Percentiles rank a stretch among this genome's conserved stretches.
Conservation (phyloP, 1,140 invertebrate species). For the Calliphora vicina region DNA sequence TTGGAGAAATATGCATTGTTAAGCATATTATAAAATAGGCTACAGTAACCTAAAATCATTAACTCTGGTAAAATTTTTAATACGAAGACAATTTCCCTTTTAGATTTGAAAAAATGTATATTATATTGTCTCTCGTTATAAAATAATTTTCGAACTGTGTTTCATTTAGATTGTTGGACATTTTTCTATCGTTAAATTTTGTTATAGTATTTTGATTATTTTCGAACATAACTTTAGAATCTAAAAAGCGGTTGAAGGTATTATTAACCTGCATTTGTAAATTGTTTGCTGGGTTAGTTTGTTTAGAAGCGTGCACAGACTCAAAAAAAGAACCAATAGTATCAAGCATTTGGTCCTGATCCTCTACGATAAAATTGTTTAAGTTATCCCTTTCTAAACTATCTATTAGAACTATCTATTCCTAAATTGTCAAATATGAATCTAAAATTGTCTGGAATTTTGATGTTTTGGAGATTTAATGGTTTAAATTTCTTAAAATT, state of each 20-base stretch:
- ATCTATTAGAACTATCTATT: too few species aligned
- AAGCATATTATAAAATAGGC: not conserved
- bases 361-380: not conserved
- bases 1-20: constrained; percentile 19
- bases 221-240: not conserved
- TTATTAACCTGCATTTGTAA: not conserved
- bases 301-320: not conserved
- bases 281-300: not conserved
- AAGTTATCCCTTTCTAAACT: not conserved
- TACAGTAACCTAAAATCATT: constrained; percentile 6
- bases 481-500: not conserved
- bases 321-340: too few species aligned
- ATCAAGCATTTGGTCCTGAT: not conserved
- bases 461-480: not conserved
- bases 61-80: not conserved
- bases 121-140: not conserved
- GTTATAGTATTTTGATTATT: not conserved
- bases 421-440: not conserved
- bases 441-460: not conserved
- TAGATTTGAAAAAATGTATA: not conserved
- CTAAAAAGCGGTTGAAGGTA: not conserved
- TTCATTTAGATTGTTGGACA: not conserved
- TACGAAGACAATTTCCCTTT: not conserved
- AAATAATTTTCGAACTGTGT: not conserved
- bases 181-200: not conserved